Evolutionary conservation across 2,888 invertebrate genomes (phyloP).

Genomic region (Acleris literana): DNA sequence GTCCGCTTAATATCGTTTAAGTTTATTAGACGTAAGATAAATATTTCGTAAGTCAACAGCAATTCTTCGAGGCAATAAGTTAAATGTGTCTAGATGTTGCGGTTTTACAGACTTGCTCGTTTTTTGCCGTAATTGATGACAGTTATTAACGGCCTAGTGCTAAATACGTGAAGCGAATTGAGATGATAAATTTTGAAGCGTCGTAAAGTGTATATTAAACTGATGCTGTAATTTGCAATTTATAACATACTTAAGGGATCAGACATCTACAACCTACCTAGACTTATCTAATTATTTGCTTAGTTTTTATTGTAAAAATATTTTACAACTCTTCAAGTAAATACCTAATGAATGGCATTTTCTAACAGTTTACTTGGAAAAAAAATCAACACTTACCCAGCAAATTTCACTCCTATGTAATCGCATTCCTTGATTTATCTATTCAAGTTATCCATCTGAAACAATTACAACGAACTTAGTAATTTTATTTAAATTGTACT

Average conservation of each 20-base stretch:
- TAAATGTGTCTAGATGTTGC: constrained; percentile 18
- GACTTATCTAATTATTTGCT: no score
- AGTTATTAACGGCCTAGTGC: constrained; percentile 7
- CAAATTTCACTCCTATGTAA: constrained; percentile 63
- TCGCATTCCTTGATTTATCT: constrained; percentile 75
- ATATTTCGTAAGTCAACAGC: constrained; percentile 30
- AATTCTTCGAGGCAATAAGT: constrained; percentile 28
- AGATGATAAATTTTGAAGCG: constrained; percentile 26
- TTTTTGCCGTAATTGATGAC: constrained; percentile 22
- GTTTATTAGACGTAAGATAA: constrained; percentile 28
- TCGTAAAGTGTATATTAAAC: constrained; percentile 2
- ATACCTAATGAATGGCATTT: no score
- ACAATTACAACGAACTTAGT: constrained; percentile 51
- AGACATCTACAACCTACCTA: neutral
- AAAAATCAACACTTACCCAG: constrained; percentile 62
- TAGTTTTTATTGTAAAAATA: no score
- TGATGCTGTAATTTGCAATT: constrained; percentile 4
- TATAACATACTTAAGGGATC: neutral
- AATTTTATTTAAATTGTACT: neutral
- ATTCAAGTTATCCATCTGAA: constrained; percentile 67
- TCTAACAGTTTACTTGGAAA: neutral
- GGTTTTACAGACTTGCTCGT: constrained; percentile 1
- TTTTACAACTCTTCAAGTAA: no score
- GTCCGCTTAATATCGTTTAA: constrained; percentile 28
- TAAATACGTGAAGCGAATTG: constrained; percentile 47